Conservation (phyloP, 2,113 vertebrate species). For the Romanogobio albipinnatus region DNA sequence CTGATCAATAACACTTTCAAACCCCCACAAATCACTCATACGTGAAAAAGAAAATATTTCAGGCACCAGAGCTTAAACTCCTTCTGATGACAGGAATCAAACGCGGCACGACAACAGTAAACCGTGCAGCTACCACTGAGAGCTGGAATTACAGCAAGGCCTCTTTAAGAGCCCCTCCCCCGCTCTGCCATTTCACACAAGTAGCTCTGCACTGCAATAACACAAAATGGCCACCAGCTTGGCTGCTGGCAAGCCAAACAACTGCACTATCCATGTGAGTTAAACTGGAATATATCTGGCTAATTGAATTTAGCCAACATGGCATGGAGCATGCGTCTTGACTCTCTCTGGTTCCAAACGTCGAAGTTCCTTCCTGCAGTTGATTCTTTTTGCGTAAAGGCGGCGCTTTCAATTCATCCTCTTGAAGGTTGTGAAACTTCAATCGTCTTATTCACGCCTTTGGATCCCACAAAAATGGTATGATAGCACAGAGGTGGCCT, state of each 20-base stretch:
- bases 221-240: constrained; percentile 61
- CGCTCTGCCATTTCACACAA: constrained; percentile 36
- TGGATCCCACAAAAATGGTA: neutral
- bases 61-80: neutral
- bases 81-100: neutral
- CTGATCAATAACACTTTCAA: neutral
- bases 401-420: neutral
- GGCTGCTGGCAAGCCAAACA: constrained; percentile 22
- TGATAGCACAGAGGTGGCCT: neutral
- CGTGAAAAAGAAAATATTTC: constrained; percentile 1
- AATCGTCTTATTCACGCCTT: neutral
- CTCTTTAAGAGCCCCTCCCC: constrained; percentile 33
- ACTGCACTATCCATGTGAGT: constrained; percentile 26
- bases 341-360: neutral
- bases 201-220: constrained; percentile 42
- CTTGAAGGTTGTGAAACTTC: constrained; percentile 4
- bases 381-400: too few relatives aligned
- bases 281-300: neutral
- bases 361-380: neutral
- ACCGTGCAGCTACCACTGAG: neutral
- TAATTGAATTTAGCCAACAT: neutral
- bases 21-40: neutral
- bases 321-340: neutral
- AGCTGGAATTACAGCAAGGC: neutral
- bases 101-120: neutral